A percentile compares a stretch with the other conserved stretches of the same genome.
Evolutionary conservation across 2,113 vertebrate species (phyloP).

Genomic region (Apteryx owenii): DNA sequence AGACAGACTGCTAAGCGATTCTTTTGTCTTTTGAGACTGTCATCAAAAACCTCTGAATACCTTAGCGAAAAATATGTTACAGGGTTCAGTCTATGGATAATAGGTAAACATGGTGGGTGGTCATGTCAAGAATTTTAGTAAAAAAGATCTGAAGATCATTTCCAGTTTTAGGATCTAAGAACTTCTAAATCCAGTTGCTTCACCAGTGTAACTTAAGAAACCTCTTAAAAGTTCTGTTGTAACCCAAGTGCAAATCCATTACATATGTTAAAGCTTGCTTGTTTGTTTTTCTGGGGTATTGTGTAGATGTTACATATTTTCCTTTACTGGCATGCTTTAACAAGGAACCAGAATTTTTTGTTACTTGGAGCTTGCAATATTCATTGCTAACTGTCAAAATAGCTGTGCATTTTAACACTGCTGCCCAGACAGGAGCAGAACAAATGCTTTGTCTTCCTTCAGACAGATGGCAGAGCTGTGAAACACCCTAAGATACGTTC

Average conservation of each 20-base stretch:
- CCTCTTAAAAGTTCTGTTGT: background rate
- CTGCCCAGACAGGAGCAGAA: background rate
- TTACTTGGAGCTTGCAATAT: background rate
- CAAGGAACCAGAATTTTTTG: background rate
- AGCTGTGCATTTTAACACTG: background rate
- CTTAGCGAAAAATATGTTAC: background rate
- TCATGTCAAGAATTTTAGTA: background rate
- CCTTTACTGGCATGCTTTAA: background rate
- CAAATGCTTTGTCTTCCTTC: background rate
- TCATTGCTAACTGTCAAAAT: background rate
- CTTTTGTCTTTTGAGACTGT: background rate
- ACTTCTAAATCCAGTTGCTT: background rate
- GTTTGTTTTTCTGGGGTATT: background rate
- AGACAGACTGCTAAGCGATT: background rate
- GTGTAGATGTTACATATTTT: background rate
- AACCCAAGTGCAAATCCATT: background rate
- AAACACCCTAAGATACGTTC: background rate
- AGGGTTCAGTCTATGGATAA: background rate
- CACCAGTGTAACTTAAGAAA: background rate
- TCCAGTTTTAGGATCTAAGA: background rate
- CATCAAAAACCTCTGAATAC: background rate
- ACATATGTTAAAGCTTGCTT: background rate
- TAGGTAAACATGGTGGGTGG: background rate
- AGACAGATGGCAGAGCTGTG: background rate
- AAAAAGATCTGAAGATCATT: background rate